These are phyloP conservation scores for Wasmannia auropunctata DNA, from an alignment of 1,140 invertebrate genomes.

Conservation along the genomic window DNA sequence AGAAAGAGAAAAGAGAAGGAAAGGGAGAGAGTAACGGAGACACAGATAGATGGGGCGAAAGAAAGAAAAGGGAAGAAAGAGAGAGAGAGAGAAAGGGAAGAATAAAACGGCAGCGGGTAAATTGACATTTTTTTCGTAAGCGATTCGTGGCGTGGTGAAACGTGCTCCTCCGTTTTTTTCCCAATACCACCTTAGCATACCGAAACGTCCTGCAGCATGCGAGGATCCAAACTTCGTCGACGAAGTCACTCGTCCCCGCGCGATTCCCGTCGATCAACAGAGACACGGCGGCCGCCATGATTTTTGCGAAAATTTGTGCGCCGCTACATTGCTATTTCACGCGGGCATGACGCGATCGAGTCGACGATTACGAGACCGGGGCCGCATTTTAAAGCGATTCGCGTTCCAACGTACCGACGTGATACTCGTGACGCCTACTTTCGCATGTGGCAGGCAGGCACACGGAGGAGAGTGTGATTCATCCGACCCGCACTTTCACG, in stretches of 20 bases:
- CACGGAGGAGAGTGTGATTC: slow-evolving; percentile 24
- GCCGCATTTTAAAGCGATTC: background rate
- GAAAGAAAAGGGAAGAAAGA: background rate
- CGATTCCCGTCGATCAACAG: background rate
- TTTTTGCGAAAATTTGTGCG: background rate
- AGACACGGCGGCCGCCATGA: background rate
- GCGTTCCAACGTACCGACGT: background rate
- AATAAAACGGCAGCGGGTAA: slow-evolving; percentile 1
- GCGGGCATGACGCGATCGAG: background rate
- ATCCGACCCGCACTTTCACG: slow-evolving; percentile 43
- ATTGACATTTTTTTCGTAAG: slow-evolving; percentile 67
- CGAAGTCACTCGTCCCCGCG: background rate
- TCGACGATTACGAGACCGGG: background rate
- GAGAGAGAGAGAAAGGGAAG: background rate
- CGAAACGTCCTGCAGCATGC: background rate
- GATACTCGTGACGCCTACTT: slow-evolving; percentile 19
- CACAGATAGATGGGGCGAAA: background rate
- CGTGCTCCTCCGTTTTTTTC: slow-evolving; percentile 2
- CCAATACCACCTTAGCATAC: background rate
- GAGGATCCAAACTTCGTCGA: background rate
- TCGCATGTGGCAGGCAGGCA: background rate
- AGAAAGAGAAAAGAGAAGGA: background rate
- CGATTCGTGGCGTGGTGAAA: slow-evolving; percentile 4
- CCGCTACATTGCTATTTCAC: background rate
- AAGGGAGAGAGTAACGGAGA: background rate